Conservation (phyloP, 2,888 invertebrate species). For the Aelia acuminata region DNA sequence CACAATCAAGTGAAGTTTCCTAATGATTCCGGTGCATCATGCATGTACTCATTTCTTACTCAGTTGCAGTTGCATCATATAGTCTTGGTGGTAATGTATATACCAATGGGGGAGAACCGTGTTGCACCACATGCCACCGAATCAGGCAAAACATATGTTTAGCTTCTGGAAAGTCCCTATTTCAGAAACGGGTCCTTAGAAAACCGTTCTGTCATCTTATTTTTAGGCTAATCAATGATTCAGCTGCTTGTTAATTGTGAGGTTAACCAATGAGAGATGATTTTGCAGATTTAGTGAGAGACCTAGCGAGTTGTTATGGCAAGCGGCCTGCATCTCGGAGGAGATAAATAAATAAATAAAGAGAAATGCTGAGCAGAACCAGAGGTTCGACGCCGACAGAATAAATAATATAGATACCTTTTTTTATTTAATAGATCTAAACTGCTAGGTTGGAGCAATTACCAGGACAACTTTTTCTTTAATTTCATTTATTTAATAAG, state of each 20-base stretch:
- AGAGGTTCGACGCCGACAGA: neutral
- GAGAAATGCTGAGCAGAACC: too few species aligned
- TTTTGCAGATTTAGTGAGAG: neutral
- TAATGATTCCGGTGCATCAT: neutral
- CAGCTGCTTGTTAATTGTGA: neutral
- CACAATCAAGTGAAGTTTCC: neutral
- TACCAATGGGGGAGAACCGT: neutral
- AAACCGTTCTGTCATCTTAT: neutral
- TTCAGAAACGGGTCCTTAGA: neutral
- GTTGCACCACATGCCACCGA: neutral
- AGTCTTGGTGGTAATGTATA: neutral
- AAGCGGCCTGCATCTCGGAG: neutral
- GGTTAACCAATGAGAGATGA: neutral
- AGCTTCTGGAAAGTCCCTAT: neutral
- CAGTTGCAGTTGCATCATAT: too few species aligned
- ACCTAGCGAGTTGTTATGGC: neutral
- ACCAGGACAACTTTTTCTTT: too few species aligned
- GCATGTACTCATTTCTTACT: neutral
- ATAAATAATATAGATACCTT: too few species aligned
- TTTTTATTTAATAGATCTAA: too few species aligned
- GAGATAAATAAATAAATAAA: too few species aligned
- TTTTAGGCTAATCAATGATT: constrained; percentile 17
- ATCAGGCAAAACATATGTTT: neutral
- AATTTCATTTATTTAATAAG: too few species aligned
- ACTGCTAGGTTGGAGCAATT: too few species aligned